Percentiles rank a stretch among this genome's conserved stretches.
Conservation (phyloP, 2,797 vertebrate species). For the Decapterus maruadsi region DNA sequence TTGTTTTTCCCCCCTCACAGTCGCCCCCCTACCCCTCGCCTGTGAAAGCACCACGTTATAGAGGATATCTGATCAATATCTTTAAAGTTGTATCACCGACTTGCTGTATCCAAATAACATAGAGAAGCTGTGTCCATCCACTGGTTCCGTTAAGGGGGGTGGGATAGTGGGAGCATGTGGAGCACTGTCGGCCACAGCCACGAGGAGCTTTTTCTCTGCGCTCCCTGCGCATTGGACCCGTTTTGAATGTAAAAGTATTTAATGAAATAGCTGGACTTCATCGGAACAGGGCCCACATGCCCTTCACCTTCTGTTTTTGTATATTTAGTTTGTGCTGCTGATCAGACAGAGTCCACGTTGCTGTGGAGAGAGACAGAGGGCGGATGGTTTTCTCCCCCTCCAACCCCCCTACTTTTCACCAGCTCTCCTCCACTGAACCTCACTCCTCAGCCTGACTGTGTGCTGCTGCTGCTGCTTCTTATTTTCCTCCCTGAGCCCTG, state of each 20-base stretch:
- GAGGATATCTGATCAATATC: rapidly evolving
- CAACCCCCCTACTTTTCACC: background rate
- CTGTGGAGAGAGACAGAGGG: background rate
- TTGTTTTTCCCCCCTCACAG: background rate
- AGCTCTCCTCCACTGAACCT: background rate
- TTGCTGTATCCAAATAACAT: too few relatives aligned
- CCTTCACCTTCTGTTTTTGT: background rate
- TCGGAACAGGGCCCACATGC: rapidly evolving
- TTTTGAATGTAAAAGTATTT: background rate
- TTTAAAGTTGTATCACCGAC: background rate
- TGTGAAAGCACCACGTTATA: rapidly evolving
- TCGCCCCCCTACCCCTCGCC: too few relatives aligned
- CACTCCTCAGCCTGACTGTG: background rate
- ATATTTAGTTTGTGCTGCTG: background rate
- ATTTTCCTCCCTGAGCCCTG: background rate
- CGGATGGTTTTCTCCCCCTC: background rate
- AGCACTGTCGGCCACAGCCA: constrained; percentile 28
- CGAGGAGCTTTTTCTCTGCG: constrained; percentile 22
- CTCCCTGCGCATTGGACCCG: background rate
- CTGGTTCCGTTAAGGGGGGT: background rate
- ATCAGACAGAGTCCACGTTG: background rate
- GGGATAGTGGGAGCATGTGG: background rate
- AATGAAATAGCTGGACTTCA: background rate
- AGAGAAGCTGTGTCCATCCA: background rate
- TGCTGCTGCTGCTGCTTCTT: background rate